Evolutionary conservation across 2,888 invertebrate species (phyloP), one percentile per base, ranked within the genome.

Genomic region (Papilio protenor): DNA sequence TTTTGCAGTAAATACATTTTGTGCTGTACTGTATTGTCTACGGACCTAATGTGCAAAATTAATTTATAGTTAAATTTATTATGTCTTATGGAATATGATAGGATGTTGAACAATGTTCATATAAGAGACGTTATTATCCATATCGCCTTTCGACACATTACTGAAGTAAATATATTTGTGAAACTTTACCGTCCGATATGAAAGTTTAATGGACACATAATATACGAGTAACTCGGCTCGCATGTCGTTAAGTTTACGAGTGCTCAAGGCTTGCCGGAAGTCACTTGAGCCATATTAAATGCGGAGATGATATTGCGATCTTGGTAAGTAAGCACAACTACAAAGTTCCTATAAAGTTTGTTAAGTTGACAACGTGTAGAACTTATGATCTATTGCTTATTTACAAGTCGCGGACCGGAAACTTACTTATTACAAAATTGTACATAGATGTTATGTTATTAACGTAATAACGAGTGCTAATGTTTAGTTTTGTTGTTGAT

Each of bases 261-360:
- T 45, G 66, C 45, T 64, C 12, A 21, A 69, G 45, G 45, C 45
- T 69, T 69, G 21, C 66, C 66, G 66, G 66, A 69, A 69, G 66
- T 69, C 66, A 14, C 66, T 69, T 69, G 66, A 69, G 66, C 66
- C 66, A 69, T 69, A 69, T 69, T 69, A 69, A 69, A 69, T 69
- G 66, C 45, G 66, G 21, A 45, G 40, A 69, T 69, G 40, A 69
- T 69, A 69, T 69, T 69, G 66, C 66, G n/a, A 66, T 45, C 45
- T 45, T 21, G 8, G 66, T 69, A 40, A 69, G 45, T 69, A 40
- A 69, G 66, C 66, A 45, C 10, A 40, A 69, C 66, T 69, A 69
- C 66, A n/a, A 69, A 69, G 11, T 69, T 45, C 21, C n/a, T 21
- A 45, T 40, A 45, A 40, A 69, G 45, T 69, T 45, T 21, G 21